phyloP scores from a whole-genome alignment of 1,140 invertebrate genomes.

The Micrasema minimum region DNA sequence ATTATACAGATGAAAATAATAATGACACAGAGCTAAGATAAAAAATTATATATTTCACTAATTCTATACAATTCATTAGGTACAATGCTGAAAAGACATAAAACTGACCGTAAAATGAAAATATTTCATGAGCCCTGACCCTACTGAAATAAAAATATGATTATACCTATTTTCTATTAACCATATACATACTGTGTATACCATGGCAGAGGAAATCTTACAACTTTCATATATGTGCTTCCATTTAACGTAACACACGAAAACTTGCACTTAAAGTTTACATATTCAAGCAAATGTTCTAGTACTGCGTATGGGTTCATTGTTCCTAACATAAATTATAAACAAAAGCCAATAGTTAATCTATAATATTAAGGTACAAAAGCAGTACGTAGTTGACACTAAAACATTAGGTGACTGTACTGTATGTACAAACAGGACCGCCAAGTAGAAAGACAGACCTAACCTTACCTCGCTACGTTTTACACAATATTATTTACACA shows the following conservation, averaged over 20 bases:
- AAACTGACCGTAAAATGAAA: constrained; percentile 53
- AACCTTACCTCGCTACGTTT: constrained; percentile 6
- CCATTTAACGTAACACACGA: constrained; percentile 29
- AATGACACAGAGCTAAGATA: constrained; percentile 49
- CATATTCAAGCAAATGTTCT: constrained; percentile 34
- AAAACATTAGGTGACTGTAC: constrained; percentile 40
- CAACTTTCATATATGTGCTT: constrained; percentile 26
- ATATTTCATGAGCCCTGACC: constrained; percentile 47
- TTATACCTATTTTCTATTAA: constrained; percentile 35
- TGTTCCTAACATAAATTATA: constrained; percentile 6
- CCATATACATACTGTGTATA: constrained; percentile 30
- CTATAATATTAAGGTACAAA: constrained; percentile 46
- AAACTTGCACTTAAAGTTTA: constrained; percentile 37
- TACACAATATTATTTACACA: constrained; percentile 35
- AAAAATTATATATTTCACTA: constrained; percentile 55
- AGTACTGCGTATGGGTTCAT: constrained; percentile 18
- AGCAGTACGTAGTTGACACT: constrained; percentile 45
- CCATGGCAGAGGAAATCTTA: constrained; percentile 25
- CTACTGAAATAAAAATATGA: constrained; percentile 43
- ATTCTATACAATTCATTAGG: constrained; percentile 53
- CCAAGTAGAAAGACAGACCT: constrained; percentile 12
- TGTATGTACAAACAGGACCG: constrained; percentile 39
- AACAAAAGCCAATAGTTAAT: constrained; percentile 30
- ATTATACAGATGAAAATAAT: constrained; percentile 40
- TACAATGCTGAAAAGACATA: constrained; percentile 52